phyloP scores from a whole-genome alignment of 92 coral and sea anemone species.

The Virgularia gustaviana region DNA sequence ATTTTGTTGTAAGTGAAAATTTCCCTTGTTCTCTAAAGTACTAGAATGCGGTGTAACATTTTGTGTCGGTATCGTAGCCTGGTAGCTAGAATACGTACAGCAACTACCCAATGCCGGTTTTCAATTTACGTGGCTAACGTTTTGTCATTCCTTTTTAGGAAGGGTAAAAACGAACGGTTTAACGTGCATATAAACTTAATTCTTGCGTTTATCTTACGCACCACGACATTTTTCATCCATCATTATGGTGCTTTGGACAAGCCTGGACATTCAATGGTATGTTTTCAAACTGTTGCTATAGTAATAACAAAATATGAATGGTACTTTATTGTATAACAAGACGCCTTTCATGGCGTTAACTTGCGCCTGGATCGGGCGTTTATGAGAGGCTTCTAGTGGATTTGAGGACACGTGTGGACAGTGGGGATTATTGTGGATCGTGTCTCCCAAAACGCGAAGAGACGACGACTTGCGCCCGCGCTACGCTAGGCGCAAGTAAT shows the following conservation, averaged over 20 bases:
- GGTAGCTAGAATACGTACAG: no score
- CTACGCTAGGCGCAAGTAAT: no score
- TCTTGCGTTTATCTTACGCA: constrained; percentile 65
- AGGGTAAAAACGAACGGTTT: constrained; percentile 53
- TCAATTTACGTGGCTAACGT: no score
- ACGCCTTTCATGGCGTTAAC: no score
- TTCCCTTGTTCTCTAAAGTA: background rate
- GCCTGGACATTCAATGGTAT: background rate
- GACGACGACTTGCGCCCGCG: no score
- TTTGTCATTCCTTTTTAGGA: constrained; percentile 27
- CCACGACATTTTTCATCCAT: constrained; percentile 61
- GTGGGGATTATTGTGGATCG: no score
- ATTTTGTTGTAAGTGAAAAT: constrained; percentile 43
- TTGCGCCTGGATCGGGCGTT: no score
- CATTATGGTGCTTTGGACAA: constrained; percentile 53
- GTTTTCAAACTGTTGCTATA: background rate
- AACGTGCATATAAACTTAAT: constrained; percentile 68
- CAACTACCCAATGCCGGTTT: background rate
- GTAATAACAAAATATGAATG: no score
- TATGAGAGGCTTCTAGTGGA: no score
- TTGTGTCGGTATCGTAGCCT: background rate
- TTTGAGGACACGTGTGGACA: no score
- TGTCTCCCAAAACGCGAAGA: no score
- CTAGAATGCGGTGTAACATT: background rate
- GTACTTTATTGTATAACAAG: no score